A percentile compares a stretch with the other conserved stretches of the same genome.
Conservation (phyloP, 2,797 vertebrate species). For the Sciaenops ocellatus region DNA sequence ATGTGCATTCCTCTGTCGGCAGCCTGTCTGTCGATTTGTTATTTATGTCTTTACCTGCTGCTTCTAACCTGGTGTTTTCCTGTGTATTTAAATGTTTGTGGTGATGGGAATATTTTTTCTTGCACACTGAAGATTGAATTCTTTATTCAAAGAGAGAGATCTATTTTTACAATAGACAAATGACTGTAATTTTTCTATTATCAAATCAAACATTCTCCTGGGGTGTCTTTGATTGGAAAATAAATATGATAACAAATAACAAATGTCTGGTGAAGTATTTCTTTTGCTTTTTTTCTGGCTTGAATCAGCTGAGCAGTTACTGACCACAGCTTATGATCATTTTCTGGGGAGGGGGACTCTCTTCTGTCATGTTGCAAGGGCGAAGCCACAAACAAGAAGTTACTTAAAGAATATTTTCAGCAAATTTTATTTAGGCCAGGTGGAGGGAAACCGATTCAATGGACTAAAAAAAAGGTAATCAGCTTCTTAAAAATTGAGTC, state of each 20-base stretch:
- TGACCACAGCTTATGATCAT: background rate
- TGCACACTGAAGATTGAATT: slow-evolving; percentile 66
- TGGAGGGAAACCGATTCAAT: background rate
- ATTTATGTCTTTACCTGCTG: slow-evolving; percentile 61
- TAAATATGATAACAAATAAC: slow-evolving; percentile 54
- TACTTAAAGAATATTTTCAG: background rate
- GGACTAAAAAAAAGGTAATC: background rate
- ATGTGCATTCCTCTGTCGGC: background rate
- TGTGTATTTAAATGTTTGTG: slow-evolving; percentile 46
- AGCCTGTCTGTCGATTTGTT: slow-evolving; percentile 16
- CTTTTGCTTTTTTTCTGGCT: background rate
- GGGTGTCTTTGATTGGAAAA: slow-evolving; percentile 63
- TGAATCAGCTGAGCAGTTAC: background rate
- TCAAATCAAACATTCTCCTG: slow-evolving; percentile 55
- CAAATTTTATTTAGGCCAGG: background rate
- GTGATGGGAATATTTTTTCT: slow-evolving; percentile 59
- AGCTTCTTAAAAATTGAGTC: background rate
- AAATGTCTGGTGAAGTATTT: background rate
- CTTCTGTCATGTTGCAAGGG: too few species aligned
- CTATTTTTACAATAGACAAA: slow-evolving; percentile 83
- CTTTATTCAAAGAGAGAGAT: slow-evolving; percentile 68
- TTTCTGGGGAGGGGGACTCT: background rate
- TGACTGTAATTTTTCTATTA: slow-evolving; percentile 77
- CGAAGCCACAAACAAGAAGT: background rate
- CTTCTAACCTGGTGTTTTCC: slow-evolving; percentile 33